Base-by-base conservation (phyloP, 2,113 vertebrate genomes). In the Lepidothrix coronata region DNA sequence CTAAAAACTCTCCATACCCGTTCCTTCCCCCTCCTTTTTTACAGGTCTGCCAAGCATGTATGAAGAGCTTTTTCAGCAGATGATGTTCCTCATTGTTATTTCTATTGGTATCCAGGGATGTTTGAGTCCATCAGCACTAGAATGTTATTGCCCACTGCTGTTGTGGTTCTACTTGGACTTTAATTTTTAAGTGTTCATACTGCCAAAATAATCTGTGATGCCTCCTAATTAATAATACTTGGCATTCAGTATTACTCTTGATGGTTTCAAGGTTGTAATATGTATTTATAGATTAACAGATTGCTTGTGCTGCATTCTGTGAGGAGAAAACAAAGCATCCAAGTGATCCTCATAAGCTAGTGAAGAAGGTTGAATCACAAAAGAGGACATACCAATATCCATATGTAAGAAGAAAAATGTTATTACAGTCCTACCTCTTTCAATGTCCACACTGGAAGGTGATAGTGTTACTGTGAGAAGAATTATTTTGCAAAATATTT, bases 21-120 rank as follows among this genome's bases (percentile, higher is more conserved):
- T 83, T 93, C 48, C 37, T 80, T 86, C 11, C 16, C 33, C 43
- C 37, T 61, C 55, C 24, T 58, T 55, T 87, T 86, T 73, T 75
- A 41, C 74, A 95, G 89, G 66, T 83, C 31, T 89, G 92, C 89
- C 80, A 91, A 87, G 66, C 75, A 72, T 55, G 74, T 61, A 61
- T 83, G 91, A 79, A 91, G 41, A 94, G 65, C 90, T 85, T 74
- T 82, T 94, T 90, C 19, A 95, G 78, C 76, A 95, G 66, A 78
- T 96, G 63, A 63, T 21, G 30, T 89, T 85, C 46, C 75, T 94
- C 58, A 88, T 94, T 73, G 79, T 92, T 89, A 89, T 84, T 91
- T 65, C 33, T 68, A 22, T 27, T 91, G 57, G 52, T 95, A 86
- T 65, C 52, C 54, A 87, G 77, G 37, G 85, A 93, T 51, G 13